Evolutionary conservation across 2,888 invertebrate species (phyloP), one percentile per base, ranked within the genome.

Genomic region (Trissolcus brochymenae): DNA sequence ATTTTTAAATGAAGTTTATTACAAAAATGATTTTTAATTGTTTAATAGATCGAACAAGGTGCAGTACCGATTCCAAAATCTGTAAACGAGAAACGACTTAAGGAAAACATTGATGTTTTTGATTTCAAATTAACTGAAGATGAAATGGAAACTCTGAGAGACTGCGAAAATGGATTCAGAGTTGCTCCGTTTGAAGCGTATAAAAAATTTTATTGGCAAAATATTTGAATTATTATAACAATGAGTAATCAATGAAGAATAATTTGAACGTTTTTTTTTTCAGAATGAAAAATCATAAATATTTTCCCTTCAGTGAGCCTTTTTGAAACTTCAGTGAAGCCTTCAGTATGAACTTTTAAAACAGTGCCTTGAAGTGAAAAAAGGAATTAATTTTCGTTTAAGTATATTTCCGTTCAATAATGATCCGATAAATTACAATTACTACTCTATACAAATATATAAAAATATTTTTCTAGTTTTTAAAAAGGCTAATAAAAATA

Each of bases 21-120:
- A 16, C 6, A 46, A 16, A 46, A n/a, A 46, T 46, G 9, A 54
- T 6, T n/a, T 13, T 0, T 17, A 4, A 3, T 71, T 76, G 25
- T 25, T 25, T 25, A 60, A 17, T 16, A 87, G 87, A 76, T 81
- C 6, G 85, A 87, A 77, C 82, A 81, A 73, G 92, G 91, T 0
- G 86, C 92, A 61, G 89, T 91, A 0, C 91, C 91, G 41, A 92
- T 94, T 71, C 94, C 94, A 0, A 94, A 94, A 85, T 93, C 93
- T 0, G 92, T 92, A 21, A 93, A 90, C 7, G 90, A 91, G 80
- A 82, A 87, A 0, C 90, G 94, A 29, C 91, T 94, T 68, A 88
- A 89, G n/a, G 90, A 92, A 84, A 94, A 94, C 87, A 90, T 92
- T 78, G 82, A 92, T 59, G 92, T 94, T 64, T 92, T 91, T 82